Evolutionary conservation across 2,113 vertebrate genomes (phyloP).

Genomic region (Takifugu bimaculatus): DNA sequence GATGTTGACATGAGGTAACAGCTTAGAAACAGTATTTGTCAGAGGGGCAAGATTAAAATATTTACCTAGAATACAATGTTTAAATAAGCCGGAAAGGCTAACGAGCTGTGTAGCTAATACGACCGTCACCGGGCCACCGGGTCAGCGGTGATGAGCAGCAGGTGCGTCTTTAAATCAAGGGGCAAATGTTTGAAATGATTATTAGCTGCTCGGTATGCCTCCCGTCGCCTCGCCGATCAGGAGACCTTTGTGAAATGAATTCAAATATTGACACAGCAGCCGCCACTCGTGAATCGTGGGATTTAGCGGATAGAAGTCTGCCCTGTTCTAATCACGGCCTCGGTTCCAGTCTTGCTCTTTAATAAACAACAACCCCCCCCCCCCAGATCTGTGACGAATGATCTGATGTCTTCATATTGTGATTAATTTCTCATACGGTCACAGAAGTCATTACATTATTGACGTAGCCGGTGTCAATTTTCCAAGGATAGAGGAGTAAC

Average conservation of each 20-base stretch:
- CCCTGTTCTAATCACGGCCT: slow-evolving; percentile 8
- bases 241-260: slow-evolving; percentile 2
- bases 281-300: background rate
- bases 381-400: slow-evolving; percentile 50
- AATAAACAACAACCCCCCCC: slow-evolving; percentile 33
- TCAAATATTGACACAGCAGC: background rate
- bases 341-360: slow-evolving; percentile 28
- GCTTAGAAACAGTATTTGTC: no score
- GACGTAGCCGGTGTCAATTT: slow-evolving; percentile 58
- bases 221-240: background rate
- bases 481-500: slow-evolving; percentile 49
- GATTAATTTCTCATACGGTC: slow-evolving; percentile 67
- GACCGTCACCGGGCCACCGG: background rate
- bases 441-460: slow-evolving; percentile 61
- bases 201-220: background rate
- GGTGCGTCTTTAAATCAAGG: background rate
- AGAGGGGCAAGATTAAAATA: no score
- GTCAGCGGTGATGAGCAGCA: background rate
- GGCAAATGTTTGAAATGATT: background rate
- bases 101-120: background rate
- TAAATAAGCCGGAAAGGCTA: background rate
- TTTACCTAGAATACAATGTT: no score
- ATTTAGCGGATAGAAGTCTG: slow-evolving; percentile 1
- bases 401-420: slow-evolving; percentile 59
- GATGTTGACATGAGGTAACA: no score